Base-by-base conservation (phyloP, 2,797 vertebrate species). In the Spinibarbus caldwelli region DNA sequence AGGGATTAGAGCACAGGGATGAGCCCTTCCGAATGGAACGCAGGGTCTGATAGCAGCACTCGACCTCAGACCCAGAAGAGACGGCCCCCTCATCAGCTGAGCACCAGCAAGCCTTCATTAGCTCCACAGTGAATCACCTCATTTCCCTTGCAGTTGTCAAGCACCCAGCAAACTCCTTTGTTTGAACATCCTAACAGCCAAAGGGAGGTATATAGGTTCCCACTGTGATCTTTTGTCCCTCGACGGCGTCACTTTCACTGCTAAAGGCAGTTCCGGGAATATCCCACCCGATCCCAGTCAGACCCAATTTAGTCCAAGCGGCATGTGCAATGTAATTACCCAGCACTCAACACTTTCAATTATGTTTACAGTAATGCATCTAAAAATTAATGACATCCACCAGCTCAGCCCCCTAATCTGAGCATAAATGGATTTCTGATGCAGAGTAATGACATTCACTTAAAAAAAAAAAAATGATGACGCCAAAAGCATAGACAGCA, bases 351-450 rank as follows among this genome's bases (percentile, higher is more conserved):
- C 78, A 72, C 83, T 52, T 79, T 73, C 87, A 86, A 81, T 62
- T 85, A 23, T 14, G 21, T 72, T 78, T 75, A 49, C 31, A 81
- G 83, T 75, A 82, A 77, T 73, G 83, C 77, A 19, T 78, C 17
- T 47, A 36, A 75, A n/a, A 88, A 90, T 87, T 10, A 90, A 89
- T 85, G 83, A 66, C 71, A 80, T 80, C 84, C 79, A 83, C 75
- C 71, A 80, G 73, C 77, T 73, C 43, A 49, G 29, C 66, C 41
- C 5, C 76, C 59, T 26, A 47, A 36, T 85, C 41, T 5, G 72
- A 77, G 62, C 23, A 36, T 21, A 47, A 84, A 21, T 57, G 66
- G 26, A 68, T 84, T 78, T 83, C 38, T 59, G 12, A 45, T 34
- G 66, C 52, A 47, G 12, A 45, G 26, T 34, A 47, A 57, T 57